Base-by-base conservation (phyloP, 2,113 vertebrate genomes). In the Oncorhynchus tshawytscha region DNA sequence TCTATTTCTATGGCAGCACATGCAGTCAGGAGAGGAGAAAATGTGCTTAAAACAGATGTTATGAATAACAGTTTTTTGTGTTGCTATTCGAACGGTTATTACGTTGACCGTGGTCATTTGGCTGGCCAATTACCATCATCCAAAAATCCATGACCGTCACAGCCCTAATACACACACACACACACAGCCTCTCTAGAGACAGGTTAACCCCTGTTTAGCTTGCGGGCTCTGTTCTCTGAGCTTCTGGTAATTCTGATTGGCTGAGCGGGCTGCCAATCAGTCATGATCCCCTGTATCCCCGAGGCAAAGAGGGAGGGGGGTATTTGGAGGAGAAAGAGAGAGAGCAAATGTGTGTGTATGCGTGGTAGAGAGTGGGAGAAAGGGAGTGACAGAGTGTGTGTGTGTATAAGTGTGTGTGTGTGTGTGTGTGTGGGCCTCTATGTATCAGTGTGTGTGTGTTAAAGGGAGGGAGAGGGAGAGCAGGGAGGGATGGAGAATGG, bases 161-260 rank as follows among this genome's bases (percentile, higher is more conserved):
- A 45, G 8, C 9, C 39, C 39, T 45, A 45, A 45, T 45, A 11
- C 39, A 45, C 5, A 31, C 29, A 31, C 39, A n/a, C n/a, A 45
- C 45, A 72, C 69, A 66, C 70, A 82, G 78, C 82, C 75, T 64
- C 67, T 9, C 39, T 24, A 81, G 60, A 70, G 72, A 79, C 70
- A 69, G n/a, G 72, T 88, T 86, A 91, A 90, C 89, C 73, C 84
- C 80, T 64, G 81, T 20, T 80, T 72, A 68, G 75, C 79, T 79
- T 78, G 66, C 18, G 18, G 31, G 67, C 31, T 68, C 66, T 68
- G 27, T 68, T 68, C 18, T 39, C 6, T 51, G 62, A 11, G 69
- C 77, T 62, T 48, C 62, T 3, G 20, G 51, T 73, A 57, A 66
- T 78, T 79, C 71, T 66, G 18, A 82, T 91, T 89, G 90, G 91